Base-by-base conservation (phyloP, 2,797 vertebrate genomes). In the Gallinago stenura region DNA sequence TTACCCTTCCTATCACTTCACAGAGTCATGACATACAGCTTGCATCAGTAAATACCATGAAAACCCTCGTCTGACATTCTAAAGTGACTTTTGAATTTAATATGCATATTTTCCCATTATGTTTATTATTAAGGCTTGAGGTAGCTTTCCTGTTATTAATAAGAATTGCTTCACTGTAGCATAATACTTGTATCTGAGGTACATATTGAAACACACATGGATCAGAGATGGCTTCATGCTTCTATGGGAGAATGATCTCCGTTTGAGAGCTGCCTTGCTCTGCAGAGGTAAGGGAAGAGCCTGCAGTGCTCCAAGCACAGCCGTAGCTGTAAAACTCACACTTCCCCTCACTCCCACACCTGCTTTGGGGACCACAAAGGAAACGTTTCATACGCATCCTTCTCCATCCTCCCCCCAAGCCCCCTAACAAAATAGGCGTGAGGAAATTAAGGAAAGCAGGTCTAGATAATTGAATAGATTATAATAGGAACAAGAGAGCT, bases 1-100 rank as follows among this genome's bases (percentile, higher is more conserved):
- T 78, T 93, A 86, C 73, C 69, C 66, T 79, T 92, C 64, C 54
- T 86, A 35, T 83, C 80, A 75, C 56, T 92, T 71, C 68, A 87
- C 31, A 66, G 53, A 64, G 24, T 89, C 33, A 62, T 37, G 66
- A 93, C 86, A 94, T 57, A 78, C 83, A 81, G 26, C 37, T 18
- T 58, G 56, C 46, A 84, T 62, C 21, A 58, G 62, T 91, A 96
- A 95, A 84, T 84, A 94, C 21, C 37, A 88, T 0, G 0, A 93
- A 39, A 93, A 89, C 73, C 58, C 35, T 69, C 10, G 15, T 26
- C 70, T 92, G 90, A 86, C 85, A 93, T 95, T 94, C 88, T 57
- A 83, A 80, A 65, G 37, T 61, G 85, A 79, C 80, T 97, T 89
- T 51, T 9, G 1, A 78, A 90, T 90, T 88, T 21, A 71, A 83